Percentiles rank a stretch among this genome's conserved stretches.
These are phyloP conservation scores for Hypsibius dujardini DNA, from an alignment of 1,140 invertebrate genomes.

Conservation along the genomic window DNA sequence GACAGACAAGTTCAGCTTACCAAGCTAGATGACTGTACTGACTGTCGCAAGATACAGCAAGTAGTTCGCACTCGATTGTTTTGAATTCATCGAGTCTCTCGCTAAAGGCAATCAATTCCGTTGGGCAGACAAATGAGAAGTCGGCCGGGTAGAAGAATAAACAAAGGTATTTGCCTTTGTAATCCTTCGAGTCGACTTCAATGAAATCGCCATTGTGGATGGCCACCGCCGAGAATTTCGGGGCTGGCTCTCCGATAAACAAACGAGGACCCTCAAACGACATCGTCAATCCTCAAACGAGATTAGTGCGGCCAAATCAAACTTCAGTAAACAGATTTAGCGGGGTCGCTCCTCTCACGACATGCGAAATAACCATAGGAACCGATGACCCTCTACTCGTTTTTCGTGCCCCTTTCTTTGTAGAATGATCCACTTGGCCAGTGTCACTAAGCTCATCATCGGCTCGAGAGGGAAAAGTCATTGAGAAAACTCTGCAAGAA, in stretches of 20 bases:
- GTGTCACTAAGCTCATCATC: too few species aligned
- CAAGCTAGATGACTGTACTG: slow-evolving; percentile 38
- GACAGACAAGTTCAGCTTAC: slow-evolving; percentile 24
- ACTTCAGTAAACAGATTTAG: too few species aligned
- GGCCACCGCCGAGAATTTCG: not conserved
- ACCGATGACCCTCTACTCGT: too few species aligned
- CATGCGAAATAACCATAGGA: too few species aligned
- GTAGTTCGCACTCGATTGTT: slow-evolving; percentile 39
- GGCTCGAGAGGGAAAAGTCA: too few species aligned
- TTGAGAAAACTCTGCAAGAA: too few species aligned
- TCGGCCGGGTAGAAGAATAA: slow-evolving; percentile 6
- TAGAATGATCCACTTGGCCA: too few species aligned
- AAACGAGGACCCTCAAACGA: not conserved
- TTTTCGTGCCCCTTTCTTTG: too few species aligned
- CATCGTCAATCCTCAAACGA: not conserved
- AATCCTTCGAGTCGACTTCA: not conserved
- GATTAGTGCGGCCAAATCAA: too few species aligned
- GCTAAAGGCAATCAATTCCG: slow-evolving; percentile 70
- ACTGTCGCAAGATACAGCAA: slow-evolving; percentile 35
- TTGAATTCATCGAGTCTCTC: slow-evolving; percentile 56
- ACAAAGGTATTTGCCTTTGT: not conserved
- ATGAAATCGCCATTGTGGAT: not conserved
- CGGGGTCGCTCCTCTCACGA: too few species aligned
- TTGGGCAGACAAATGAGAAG: slow-evolving; percentile 56
- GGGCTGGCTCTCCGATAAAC: not conserved